Evolutionary conservation across 2,888 invertebrate genomes (phyloP).

Genomic region (Sycophila texana): DNA sequence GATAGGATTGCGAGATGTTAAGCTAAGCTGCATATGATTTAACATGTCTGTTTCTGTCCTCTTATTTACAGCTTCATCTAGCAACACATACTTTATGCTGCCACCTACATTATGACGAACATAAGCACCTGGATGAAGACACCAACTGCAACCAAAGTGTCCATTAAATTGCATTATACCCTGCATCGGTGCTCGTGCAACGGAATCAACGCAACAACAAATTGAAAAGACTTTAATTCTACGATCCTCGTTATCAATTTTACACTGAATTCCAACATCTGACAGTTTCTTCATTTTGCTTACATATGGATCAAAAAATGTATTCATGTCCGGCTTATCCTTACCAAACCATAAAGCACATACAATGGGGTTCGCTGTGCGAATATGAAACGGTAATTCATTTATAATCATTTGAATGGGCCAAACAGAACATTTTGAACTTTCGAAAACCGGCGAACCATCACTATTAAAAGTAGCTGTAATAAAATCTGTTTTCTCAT

Average conservation of each 20-base stretch:
- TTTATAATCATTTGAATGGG: slow-evolving; percentile 13
- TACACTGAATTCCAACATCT: slow-evolving; percentile 20
- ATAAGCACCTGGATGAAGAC: too few relatives aligned
- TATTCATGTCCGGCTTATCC: background rate
- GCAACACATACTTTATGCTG: too few relatives aligned
- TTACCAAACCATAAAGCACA: slow-evolving; percentile 6
- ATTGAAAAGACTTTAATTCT: background rate
- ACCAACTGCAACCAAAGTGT: too few relatives aligned
- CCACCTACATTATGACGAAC: too few relatives aligned
- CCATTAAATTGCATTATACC: too few relatives aligned
- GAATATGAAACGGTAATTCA: background rate
- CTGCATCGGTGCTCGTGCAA: too few relatives aligned
- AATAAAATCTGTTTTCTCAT: too few relatives aligned
- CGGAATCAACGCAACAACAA: slow-evolving; percentile 11
- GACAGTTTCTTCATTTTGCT: slow-evolving; percentile 1
- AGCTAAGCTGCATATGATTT: too few relatives aligned
- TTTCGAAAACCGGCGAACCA: slow-evolving; percentile 7
- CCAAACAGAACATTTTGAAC: background rate
- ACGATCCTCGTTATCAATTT: background rate
- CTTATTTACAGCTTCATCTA: too few relatives aligned
- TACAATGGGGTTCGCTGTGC: background rate
- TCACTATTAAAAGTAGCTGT: too few relatives aligned
- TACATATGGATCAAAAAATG: background rate
- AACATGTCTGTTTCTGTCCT: too few relatives aligned
- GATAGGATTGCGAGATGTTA: too few relatives aligned